Evolutionary conservation across 1,140 invertebrate species (phyloP), one percentile per base, ranked within the genome.

Genomic region (Calliopsis andreniformis): DNA sequence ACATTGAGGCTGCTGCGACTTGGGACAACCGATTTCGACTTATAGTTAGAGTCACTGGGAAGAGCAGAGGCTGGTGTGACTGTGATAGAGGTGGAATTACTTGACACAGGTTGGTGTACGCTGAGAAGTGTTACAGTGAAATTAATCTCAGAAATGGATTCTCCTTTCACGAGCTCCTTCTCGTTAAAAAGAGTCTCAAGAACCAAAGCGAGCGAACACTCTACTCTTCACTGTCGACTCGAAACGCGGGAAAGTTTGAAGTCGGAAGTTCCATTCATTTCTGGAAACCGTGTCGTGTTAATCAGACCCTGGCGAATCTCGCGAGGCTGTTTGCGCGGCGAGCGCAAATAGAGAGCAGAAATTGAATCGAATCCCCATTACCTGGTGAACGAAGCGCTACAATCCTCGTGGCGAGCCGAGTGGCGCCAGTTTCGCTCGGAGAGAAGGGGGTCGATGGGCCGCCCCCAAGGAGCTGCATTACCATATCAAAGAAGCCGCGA

Each of bases 241-340:
- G 10, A 10, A 28, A 10, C 10, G 14, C n/a, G 20, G 20, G 58
- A 67, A 39, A 49, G 30, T 67, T 62, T 28, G 39, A 14, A 62
- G 30, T 32, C 55, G 2, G 25, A 30, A 45, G 39, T 58, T 69
- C 30, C 67, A 59, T 70, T 59, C 25, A 32, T 6, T 12, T 7
- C 3, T 10, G 16, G 53, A 58, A 70, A 59, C 28, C 39, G 67
- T 70, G 67, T 47, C 67, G 8, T n/a, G 42, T 70, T 70, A 70
- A 70, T 59, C 55, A 70, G 67, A 59, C n/a, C 67, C 53, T 32
- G 39, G 45, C 67, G 67, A 23, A 35, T 18, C 55, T 8, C 10
- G 35, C 4, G 4, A 39, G 3, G 10, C 35, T 39, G 35, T 39
- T 39, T 3, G 35, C 35, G 35, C 3, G 35, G 35, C 35, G 35